phyloP scores from a whole-genome alignment of 2,113 vertebrate genomes.

The Epinephelus moara region DNA sequence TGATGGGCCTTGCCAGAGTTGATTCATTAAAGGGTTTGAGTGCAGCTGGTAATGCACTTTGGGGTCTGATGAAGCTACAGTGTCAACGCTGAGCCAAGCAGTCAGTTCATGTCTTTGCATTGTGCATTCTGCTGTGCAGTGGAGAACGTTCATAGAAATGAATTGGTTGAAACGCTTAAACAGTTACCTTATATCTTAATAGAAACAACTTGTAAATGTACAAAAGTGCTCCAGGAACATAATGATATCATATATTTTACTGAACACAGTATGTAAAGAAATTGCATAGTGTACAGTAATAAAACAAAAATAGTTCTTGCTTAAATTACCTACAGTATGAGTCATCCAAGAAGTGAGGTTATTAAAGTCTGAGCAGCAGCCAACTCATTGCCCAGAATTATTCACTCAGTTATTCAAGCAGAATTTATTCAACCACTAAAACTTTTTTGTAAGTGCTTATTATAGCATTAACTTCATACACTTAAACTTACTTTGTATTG shows the following conservation, averaged over 20 bases:
- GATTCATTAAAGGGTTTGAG: constrained; percentile 81
- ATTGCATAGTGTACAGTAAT: constrained; percentile 8
- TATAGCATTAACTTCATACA: neutral
- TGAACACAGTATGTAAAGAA: neutral
- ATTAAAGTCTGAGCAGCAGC: constrained; percentile 25
- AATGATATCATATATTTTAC: neutral
- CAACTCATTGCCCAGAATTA: constrained; percentile 20
- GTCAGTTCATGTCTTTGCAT: constrained; percentile 29
- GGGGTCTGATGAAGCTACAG: constrained; percentile 71
- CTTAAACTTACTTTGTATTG: constrained; percentile 8
- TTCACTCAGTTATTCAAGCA: constrained; percentile 31
- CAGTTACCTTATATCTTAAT: neutral
- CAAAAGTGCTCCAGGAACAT: neutral
- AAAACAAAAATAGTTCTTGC: constrained; percentile 4
- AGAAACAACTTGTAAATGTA: neutral
- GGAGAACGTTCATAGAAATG: neutral
- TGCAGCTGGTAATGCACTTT: constrained; percentile 76
- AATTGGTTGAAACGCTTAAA: neutral
- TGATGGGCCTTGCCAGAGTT: constrained; percentile 76
- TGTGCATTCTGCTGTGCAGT: neutral
- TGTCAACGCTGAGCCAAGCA: constrained; percentile 55
- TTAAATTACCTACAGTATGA: constrained; percentile 21
- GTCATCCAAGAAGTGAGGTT: constrained; percentile 19
- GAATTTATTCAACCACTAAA: constrained; percentile 22
- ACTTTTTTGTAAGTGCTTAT: constrained; percentile 28